Percentiles rank a stretch among this genome's conserved stretches.
Evolutionary conservation across 2,888 invertebrate species (phyloP).

Genomic region (Zele albiditarsus): DNA sequence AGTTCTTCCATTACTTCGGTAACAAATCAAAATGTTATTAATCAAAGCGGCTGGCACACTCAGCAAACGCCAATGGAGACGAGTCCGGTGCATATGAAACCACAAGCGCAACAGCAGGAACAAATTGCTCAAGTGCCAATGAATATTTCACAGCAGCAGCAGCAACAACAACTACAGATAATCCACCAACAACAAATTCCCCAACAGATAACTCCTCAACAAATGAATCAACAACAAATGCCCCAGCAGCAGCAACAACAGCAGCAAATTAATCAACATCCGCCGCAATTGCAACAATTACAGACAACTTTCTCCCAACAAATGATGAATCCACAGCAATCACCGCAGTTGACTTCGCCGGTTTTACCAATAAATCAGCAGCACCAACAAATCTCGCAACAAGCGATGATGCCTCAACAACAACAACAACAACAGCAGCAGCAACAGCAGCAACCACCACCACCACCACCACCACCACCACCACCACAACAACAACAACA

Average conservation of each 20-base stretch:
- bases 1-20: slow-evolving; percentile 46
- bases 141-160: slow-evolving; percentile 65
- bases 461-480: slow-evolving; percentile 58
- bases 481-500: slow-evolving; percentile 49
- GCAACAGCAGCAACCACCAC: slow-evolving; percentile 58
- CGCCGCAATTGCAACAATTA: slow-evolving; percentile 30
- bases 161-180: slow-evolving; percentile 60
- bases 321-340: slow-evolving; percentile 38
- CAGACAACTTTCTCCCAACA: slow-evolving; percentile 27
- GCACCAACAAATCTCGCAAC: slow-evolving; percentile 45
- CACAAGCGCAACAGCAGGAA: slow-evolving; percentile 54
- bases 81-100: slow-evolving; percentile 50
- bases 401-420: slow-evolving; percentile 44
- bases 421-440: slow-evolving; percentile 58
- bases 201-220: slow-evolving; percentile 11
- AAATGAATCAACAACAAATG: slow-evolving; percentile 31
- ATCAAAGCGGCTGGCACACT: slow-evolving; percentile 57
- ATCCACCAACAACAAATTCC: slow-evolving; percentile 42
- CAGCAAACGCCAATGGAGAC: slow-evolving; percentile 59
- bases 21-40: slow-evolving; percentile 52
- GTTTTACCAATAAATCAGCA: slow-evolving; percentile 16
- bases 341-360: slow-evolving; percentile 6
- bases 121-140: slow-evolving; percentile 56
- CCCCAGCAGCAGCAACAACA: slow-evolving; percentile 8
- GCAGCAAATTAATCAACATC: slow-evolving; percentile 29